Evolutionary conservation across 2,888 invertebrate species (phyloP).

Genomic region (Coenonympha glycerion): DNA sequence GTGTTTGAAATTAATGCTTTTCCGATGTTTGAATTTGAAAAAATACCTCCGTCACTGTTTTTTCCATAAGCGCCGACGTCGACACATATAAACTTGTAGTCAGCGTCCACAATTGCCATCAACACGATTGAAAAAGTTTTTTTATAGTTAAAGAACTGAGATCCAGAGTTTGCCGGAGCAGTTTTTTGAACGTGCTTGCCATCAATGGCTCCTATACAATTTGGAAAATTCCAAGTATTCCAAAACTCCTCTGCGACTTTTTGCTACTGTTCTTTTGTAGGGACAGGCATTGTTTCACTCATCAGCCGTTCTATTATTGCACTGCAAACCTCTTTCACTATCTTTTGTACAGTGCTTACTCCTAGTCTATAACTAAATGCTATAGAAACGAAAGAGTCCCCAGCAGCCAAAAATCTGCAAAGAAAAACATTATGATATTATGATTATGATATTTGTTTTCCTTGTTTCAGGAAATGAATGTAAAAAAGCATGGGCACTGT

Average conservation of each 20-base stretch:
- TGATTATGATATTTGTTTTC: slow-evolving; percentile 11
- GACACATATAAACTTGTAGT: slow-evolving; percentile 27
- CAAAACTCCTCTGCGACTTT: slow-evolving; percentile 18
- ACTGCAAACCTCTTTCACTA: slow-evolving; percentile 27
- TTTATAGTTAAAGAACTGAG: slow-evolving; percentile 7
- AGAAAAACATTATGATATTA: slow-evolving; percentile 3
- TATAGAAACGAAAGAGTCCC: slow-evolving; percentile 27
- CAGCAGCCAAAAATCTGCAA: slow-evolving; percentile 22
- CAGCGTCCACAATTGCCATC: slow-evolving; percentile 22
- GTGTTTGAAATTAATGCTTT: slow-evolving; percentile 25
- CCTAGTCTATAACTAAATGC: slow-evolving; percentile 27
- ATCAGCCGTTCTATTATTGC: slow-evolving; percentile 17
- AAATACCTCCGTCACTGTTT: slow-evolving; percentile 23
- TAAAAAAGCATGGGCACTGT: slow-evolving; percentile 28
- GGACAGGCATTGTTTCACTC: slow-evolving; percentile 2
- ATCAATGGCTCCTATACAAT: slow-evolving; percentile 11
- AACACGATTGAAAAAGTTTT: slow-evolving; percentile 8
- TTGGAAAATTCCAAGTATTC: slow-evolving; percentile 26
- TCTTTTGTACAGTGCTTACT: slow-evolving; percentile 27
- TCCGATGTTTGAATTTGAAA: slow-evolving; percentile 23
- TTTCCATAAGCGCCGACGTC: slow-evolving; percentile 16
- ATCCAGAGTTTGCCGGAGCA: slow-evolving; percentile 6
- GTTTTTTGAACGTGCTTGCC: slow-evolving; percentile 6
- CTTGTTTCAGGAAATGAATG: slow-evolving; percentile 27
- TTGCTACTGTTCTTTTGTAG: slow-evolving; percentile 2